These are phyloP conservation scores for Anseranas semipalmata DNA, from an alignment of 2,113 vertebrate species.

Conservation along the genomic window DNA sequence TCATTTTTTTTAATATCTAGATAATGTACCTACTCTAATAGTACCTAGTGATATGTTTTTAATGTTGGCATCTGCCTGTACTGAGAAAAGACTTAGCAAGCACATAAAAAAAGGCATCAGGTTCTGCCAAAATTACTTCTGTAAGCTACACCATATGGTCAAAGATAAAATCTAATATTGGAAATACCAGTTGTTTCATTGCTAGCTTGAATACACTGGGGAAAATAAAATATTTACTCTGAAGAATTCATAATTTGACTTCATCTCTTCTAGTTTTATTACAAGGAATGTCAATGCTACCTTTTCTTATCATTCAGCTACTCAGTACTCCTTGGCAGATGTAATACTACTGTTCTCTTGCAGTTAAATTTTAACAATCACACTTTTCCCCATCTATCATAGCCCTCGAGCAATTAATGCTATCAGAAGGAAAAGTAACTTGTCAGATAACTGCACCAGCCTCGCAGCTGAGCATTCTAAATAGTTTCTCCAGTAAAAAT, in stretches of 20 bases:
- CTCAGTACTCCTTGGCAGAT: conserved; percentile 5
- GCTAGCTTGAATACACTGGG: conserved; percentile 10
- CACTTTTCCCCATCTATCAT: neutral
- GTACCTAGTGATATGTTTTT: neutral
- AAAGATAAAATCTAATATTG: conserved; percentile 57
- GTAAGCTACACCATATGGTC: conserved; percentile 40
- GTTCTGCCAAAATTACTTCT: conserved; percentile 45
- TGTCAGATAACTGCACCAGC: neutral
- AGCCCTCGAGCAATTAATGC: neutral
- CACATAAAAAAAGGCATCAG: conserved; percentile 22
- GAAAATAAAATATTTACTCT: conserved; percentile 42
- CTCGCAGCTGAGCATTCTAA: neutral
- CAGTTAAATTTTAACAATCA: conserved; percentile 14
- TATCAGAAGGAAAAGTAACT: neutral
- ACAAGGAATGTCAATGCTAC: neutral
- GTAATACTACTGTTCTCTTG: neutral
- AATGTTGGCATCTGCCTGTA: conserved; percentile 41
- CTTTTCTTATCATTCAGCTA: conserved; percentile 27
- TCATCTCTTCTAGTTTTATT: conserved; percentile 36
- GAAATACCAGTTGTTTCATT: conserved; percentile 47
- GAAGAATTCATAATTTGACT: conserved; percentile 29
- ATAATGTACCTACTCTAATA: neutral
- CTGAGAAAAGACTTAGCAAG: neutral
- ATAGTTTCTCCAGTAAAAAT: neutral
- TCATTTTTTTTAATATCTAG: neutral